These are phyloP conservation scores for Bolinopsis microptera DNA, from an alignment of 37 sponge, comb jelly and placozoan genomes.

Conservation along the genomic window DNA sequence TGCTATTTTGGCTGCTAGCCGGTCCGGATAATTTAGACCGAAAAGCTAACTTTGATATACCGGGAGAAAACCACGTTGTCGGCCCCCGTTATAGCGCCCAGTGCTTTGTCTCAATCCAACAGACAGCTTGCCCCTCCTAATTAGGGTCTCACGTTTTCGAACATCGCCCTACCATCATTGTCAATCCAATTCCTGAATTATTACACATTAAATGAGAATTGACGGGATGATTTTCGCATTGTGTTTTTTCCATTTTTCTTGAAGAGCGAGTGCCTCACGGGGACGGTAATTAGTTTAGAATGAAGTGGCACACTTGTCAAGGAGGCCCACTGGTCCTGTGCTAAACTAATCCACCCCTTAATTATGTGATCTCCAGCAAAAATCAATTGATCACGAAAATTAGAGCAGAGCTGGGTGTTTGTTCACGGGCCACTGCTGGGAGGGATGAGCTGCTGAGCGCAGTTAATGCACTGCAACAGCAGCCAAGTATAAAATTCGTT, in stretches of 20 bases:
- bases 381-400: background rate
- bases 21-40: background rate
- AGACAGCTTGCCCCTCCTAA: background rate
- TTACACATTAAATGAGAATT: background rate
- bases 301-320: background rate
- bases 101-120: background rate
- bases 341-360: background rate
- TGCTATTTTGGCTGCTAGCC: background rate
- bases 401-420: background rate
- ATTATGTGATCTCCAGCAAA: background rate
- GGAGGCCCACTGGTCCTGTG: background rate
- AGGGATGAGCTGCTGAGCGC: too few relatives aligned
- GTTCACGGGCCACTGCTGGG: background rate
- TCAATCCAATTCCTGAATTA: background rate
- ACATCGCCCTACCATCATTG: background rate
- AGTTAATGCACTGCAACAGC: background rate
- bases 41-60: background rate
- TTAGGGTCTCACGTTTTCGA: background rate
- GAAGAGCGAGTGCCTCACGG: background rate
- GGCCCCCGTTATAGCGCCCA: background rate
- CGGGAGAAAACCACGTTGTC: background rate
- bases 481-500: background rate
- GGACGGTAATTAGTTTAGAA: background rate
- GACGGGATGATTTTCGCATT: background rate
- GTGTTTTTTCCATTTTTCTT: background rate